phyloP scores from a whole-genome alignment of 2,888 invertebrate species.

The Drosophila kambysellisi region DNA sequence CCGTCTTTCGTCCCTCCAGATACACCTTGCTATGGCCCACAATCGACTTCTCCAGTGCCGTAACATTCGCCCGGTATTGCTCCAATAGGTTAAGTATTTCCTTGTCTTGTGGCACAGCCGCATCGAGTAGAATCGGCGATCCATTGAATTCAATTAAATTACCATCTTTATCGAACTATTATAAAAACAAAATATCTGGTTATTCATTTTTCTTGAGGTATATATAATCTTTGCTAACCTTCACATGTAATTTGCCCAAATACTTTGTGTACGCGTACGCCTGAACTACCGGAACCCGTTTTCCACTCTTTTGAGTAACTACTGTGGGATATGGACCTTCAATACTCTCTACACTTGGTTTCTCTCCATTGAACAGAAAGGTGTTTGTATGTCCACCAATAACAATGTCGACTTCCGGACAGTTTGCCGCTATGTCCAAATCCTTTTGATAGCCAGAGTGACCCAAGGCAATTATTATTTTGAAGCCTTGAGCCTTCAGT shows the following conservation, averaged over 20 bases:
- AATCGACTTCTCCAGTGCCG: constrained; percentile 86
- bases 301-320: constrained; percentile 89
- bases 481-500: constrained; percentile 88
- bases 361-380: constrained; percentile 92
- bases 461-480: constrained; percentile 94
- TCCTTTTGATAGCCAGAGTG: constrained; percentile 94
- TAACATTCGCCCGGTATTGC: constrained; percentile 87
- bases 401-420: constrained; percentile 93
- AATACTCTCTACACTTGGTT: constrained; percentile 89
- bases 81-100: constrained; percentile 88
- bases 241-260: constrained; percentile 90
- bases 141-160: constrained; percentile 89
- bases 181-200: constrained; percentile 1
- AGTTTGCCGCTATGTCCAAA: constrained; percentile 90
- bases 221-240: constrained; percentile 49
- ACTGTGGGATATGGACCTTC: constrained; percentile 92
- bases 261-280: constrained; percentile 97
- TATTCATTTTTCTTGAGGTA: neutral
- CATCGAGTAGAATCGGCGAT: constrained; percentile 91
- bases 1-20: constrained; percentile 88
- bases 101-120: constrained; percentile 88
- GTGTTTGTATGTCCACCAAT: constrained; percentile 97
- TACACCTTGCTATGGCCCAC: constrained; percentile 90
- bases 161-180: constrained; percentile 89
- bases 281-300: constrained; percentile 93